Conservation (phyloP, 2,113 vertebrate genomes). For the Cyprinodon brontotheroides region DNA sequence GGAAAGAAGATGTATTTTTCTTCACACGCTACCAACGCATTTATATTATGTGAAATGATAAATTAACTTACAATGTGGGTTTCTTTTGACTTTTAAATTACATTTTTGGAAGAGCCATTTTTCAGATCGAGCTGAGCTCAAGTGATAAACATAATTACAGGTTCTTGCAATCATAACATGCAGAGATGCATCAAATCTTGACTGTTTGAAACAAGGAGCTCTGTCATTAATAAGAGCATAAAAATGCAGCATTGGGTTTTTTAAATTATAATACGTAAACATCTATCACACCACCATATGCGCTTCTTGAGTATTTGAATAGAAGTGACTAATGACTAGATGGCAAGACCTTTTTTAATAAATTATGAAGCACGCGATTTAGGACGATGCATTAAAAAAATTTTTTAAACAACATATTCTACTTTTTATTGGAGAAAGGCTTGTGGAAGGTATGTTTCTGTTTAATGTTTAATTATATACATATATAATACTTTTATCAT, state of each 20-base stretch:
- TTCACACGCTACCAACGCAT: slow-evolving; percentile 44
- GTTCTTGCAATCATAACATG: slow-evolving; percentile 55
- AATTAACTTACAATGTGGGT: slow-evolving; percentile 55
- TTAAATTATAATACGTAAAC: slow-evolving; percentile 49
- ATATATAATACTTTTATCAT: too few species aligned
- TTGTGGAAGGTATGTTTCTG: slow-evolving; percentile 10
- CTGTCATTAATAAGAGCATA: slow-evolving; percentile 54
- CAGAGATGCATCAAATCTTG: slow-evolving; percentile 54
- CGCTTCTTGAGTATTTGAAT: slow-evolving; percentile 24
- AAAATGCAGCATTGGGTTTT: slow-evolving; percentile 46
- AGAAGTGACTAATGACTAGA: slow-evolving; percentile 44
- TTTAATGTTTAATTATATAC: not conserved
- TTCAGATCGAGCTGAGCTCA: slow-evolving; percentile 50
- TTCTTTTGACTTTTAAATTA: slow-evolving; percentile 71
- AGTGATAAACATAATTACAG: slow-evolving; percentile 61
- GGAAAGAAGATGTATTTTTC: slow-evolving; percentile 55
- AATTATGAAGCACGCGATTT: slow-evolving; percentile 48
- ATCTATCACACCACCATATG: slow-evolving; percentile 50
- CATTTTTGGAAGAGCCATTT: slow-evolving; percentile 64
- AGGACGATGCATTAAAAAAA: slow-evolving; percentile 46
- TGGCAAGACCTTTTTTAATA: slow-evolving; percentile 36
- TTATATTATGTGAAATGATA: slow-evolving; percentile 66
- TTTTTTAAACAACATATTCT: slow-evolving; percentile 25
- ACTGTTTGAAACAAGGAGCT: slow-evolving; percentile 36
- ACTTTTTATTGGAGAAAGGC: slow-evolving; percentile 31